Percentiles rank a stretch among this genome's conserved stretches.
Evolutionary conservation across 1,140 invertebrate genomes (phyloP).

Genomic region (Penaeus vannamei): DNA sequence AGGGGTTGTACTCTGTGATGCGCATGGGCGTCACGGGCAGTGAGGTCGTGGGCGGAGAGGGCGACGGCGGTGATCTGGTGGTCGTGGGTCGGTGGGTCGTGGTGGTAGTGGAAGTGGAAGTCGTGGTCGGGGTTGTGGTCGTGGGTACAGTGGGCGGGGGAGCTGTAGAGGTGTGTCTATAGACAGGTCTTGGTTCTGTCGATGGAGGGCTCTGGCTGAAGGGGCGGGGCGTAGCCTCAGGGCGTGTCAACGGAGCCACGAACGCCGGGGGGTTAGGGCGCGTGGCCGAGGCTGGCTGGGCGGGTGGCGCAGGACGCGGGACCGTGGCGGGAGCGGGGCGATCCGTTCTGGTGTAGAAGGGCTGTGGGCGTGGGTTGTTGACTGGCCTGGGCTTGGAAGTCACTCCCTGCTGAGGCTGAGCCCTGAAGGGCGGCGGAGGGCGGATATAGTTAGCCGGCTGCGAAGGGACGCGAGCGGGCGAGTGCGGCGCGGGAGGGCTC

Average conservation of each 20-base stretch:
- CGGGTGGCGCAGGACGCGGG: background rate
- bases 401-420: too few relatives aligned
- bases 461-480: background rate
- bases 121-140: slow-evolving; percentile 2
- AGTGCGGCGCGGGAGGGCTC: background rate
- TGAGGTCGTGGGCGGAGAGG: background rate
- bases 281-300: background rate
- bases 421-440: too few relatives aligned
- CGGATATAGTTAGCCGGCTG: background rate
- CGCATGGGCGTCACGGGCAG: background rate
- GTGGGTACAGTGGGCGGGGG: background rate
- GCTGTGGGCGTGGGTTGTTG: too few relatives aligned
- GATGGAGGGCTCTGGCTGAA: background rate
- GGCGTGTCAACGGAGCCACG: too few relatives aligned
- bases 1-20: background rate
- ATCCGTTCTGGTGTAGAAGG: background rate
- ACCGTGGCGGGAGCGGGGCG: background rate
- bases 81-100: background rate
- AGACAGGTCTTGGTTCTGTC: slow-evolving; percentile 33
- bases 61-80: background rate
- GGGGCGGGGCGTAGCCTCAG: too few relatives aligned
- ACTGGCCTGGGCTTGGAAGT: too few relatives aligned
- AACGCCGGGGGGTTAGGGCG: background rate
- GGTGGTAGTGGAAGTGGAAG: background rate
- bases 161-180: slow-evolving; percentile 17